Percentiles rank a stretch among this genome's conserved stretches.
These are phyloP conservation scores for Myotis yumanensis DNA, from an alignment of 2,113 vertebrate genomes.

Conservation along the genomic window DNA sequence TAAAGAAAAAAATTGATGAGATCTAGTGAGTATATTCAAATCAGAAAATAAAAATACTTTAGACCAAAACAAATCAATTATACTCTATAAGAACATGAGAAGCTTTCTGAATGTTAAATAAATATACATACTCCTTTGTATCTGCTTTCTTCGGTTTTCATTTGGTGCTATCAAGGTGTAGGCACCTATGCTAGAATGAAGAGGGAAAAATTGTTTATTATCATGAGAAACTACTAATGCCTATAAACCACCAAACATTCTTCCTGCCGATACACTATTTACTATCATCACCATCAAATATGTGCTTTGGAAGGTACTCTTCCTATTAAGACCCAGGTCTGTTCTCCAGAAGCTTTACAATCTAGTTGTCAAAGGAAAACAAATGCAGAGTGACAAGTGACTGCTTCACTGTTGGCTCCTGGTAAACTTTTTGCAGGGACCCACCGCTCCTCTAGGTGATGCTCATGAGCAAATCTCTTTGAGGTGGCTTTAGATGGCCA, in stretches of 20 bases:
- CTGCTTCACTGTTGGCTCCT: neutral
- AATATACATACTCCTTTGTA: slow-evolving; percentile 84
- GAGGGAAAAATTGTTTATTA: slow-evolving; percentile 29
- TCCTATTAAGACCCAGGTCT: neutral
- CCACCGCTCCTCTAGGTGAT: neutral
- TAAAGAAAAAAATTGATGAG: neutral
- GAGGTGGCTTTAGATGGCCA: neutral
- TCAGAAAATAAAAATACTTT: slow-evolving; percentile 56
- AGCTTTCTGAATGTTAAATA: neutral
- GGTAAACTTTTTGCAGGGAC: neutral
- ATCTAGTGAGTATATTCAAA: neutral
- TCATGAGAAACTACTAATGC: neutral
- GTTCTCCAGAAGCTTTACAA: neutral
- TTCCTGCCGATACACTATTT: neutral
- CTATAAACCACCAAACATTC: neutral
- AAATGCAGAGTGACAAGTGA: neutral
- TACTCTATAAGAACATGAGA: neutral
- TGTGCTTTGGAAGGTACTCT: neutral
- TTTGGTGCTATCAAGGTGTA: slow-evolving; percentile 86
- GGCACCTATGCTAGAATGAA: slow-evolving; percentile 80
- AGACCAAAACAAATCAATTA: neutral
- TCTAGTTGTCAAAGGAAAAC: neutral
- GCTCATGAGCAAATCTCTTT: neutral
- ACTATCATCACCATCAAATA: neutral
- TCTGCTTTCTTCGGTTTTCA: slow-evolving; percentile 79